Base-by-base conservation (phyloP, 2,888 invertebrate genomes). In the Cylloceria caligata region DNA sequence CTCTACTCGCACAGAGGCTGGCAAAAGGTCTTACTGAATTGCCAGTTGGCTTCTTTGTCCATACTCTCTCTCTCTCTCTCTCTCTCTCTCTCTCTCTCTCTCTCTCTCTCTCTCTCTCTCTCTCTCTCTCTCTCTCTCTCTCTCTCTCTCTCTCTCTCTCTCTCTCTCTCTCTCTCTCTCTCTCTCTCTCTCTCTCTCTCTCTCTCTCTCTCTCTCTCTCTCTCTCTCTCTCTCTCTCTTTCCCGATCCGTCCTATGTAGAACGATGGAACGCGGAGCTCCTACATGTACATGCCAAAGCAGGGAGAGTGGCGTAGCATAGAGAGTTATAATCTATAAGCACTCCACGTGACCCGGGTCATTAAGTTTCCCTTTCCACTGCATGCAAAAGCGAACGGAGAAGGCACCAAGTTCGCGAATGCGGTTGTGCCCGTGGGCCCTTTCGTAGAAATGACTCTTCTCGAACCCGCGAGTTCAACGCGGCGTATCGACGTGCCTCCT, bases 311-410 rank as follows among this genome's bases (percentile, higher is more conserved):
- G 57, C 4, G 30, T 34, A 39, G 55, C 60, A 73, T 42, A 16
- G 49, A 65, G 75, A 57, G 71, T 69, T 75, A 62, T 52, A 76
- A 81, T 60, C 72, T 62, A 60, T 42, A 24, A 69, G 49, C 47
- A 71, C 69, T 74, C 77, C 81, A 82, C 78, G 74, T 77, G 81
- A 81, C 77, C 69, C 78, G 78, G 65, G 73, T 78, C 78, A 78
- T 82, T 78, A 82, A 74, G 69, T 82, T n/a, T 73, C 67, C 67
- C 75, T 67, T 47, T 34, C 47, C 67, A 67, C 21, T 34, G 49
- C 68, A 39, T 45, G 68, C 68, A 60, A 72, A 9, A 67, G 27
- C 75, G 49, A 21, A 45, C 36, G 13, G 64, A 49, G 60, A 45
- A 57, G 69, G 69, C 74, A 76, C 57, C 57, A 47, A 71, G 78